Conservation (phyloP, 2,113 vertebrate genomes). For the Guaruba guarouba region DNA sequence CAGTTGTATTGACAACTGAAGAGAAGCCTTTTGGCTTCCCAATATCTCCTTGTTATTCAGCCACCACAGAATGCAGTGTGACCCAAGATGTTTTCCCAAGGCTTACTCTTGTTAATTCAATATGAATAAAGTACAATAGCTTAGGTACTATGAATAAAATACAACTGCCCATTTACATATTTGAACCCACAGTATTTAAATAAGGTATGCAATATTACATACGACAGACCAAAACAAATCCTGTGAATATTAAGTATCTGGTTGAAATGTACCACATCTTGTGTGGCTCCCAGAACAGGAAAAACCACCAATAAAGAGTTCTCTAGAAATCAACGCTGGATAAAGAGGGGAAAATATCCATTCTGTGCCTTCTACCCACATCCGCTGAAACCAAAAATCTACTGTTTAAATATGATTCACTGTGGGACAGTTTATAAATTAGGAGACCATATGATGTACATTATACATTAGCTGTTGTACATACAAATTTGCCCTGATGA, state of each 20-base stretch:
- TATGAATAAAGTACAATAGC: background rate
- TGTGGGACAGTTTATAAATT: background rate
- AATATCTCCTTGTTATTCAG: background rate
- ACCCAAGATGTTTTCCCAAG: background rate
- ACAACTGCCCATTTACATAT: background rate
- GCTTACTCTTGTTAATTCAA: background rate
- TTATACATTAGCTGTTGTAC: background rate
- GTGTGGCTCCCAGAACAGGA: background rate
- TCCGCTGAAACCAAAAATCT: background rate
- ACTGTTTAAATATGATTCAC: background rate
- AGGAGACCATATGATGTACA: background rate
- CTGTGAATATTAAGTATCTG: background rate
- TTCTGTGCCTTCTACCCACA: background rate
- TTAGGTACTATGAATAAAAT: background rate
- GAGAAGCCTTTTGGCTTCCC: background rate
- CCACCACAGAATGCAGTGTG: background rate
- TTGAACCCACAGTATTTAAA: background rate
- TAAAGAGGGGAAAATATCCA: background rate
- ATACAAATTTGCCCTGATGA: background rate
- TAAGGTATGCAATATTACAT: background rate
- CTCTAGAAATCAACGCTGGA: background rate
- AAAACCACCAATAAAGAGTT: background rate
- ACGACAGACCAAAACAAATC: background rate
- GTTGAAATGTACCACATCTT: background rate
- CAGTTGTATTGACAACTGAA: background rate